These are phyloP conservation scores for Piprites chloris DNA, from an alignment of 2,113 vertebrate genomes.

Conservation along the genomic window DNA sequence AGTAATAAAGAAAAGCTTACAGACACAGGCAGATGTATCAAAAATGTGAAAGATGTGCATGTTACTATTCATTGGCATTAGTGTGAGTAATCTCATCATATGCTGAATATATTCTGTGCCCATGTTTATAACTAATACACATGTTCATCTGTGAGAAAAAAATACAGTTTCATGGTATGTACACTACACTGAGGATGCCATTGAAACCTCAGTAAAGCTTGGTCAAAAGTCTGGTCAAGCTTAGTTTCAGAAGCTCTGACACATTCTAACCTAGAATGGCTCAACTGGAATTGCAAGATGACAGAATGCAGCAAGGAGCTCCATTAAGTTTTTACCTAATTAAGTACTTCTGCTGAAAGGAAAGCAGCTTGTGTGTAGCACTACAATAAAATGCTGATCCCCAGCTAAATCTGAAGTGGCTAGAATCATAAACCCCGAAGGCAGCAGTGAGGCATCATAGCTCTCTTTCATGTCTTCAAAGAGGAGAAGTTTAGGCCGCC, in stretches of 20 bases:
- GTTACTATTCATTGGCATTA: neutral
- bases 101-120: neutral
- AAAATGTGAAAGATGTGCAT: conserved; percentile 23
- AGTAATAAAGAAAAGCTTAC: conserved; percentile 55
- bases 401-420: conserved; percentile 12
- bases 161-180: neutral
- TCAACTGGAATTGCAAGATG: conserved; percentile 2
- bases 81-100: neutral
- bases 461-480: neutral
- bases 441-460: neutral
- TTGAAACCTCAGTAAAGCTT: conserved; percentile 31
- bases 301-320: conserved; percentile 42
- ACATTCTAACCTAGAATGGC: neutral
- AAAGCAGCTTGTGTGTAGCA: neutral
- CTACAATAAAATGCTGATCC: neutral
- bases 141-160: neutral
- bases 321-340: conserved; percentile 14
- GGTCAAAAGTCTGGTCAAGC: conserved; percentile 16
- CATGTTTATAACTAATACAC: neutral
- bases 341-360: conserved; percentile 42
- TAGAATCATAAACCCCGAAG: neutral
- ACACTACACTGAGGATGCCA: neutral
- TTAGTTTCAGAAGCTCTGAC: conserved; percentile 43
- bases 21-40: conserved; percentile 45
- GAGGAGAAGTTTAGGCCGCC: neutral